Evolutionary conservation across 2,888 invertebrate species (phyloP).

Genomic region (Xylophagus ater): DNA sequence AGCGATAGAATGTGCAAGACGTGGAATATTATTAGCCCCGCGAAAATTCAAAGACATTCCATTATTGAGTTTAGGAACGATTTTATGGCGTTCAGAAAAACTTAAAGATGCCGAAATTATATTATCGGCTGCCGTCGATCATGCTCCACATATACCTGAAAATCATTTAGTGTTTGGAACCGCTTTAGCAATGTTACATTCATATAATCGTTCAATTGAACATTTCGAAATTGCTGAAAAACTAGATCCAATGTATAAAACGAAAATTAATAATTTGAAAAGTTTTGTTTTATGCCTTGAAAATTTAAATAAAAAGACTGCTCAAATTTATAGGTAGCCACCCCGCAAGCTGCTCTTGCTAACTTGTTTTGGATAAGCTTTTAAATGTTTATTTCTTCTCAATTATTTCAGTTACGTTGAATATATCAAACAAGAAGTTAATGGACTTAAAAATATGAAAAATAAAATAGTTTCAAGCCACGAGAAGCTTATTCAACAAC

Average conservation of each 20-base stretch:
- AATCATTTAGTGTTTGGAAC: slow-evolving; percentile 34
- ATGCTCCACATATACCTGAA: slow-evolving; percentile 31
- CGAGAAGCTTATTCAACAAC: slow-evolving; percentile 32
- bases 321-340: slow-evolving; percentile 30
- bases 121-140: slow-evolving; percentile 30
- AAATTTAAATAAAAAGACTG: slow-evolving; percentile 30
- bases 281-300: slow-evolving; percentile 33
- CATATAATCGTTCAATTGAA: slow-evolving; percentile 32
- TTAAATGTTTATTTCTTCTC: slow-evolving; percentile 1
- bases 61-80: slow-evolving; percentile 33
- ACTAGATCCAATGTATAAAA: slow-evolving; percentile 29
- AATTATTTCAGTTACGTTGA: slow-evolving; percentile 35
- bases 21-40: slow-evolving; percentile 31
- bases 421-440: slow-evolving; percentile 33
- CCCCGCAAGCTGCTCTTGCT: no score
- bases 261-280: slow-evolving; percentile 29
- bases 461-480: slow-evolving; percentile 29
- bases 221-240: slow-evolving; percentile 32
- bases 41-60: slow-evolving; percentile 30
- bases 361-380: neutral
- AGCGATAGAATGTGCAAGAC: slow-evolving; percentile 33
- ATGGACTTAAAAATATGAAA: slow-evolving; percentile 31
- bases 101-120: slow-evolving; percentile 31
- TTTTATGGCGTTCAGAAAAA: slow-evolving; percentile 30
- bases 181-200: slow-evolving; percentile 30